Evolutionary conservation across 1,140 invertebrate species (phyloP).

Genomic region (Zaprionus nigranus): DNA sequence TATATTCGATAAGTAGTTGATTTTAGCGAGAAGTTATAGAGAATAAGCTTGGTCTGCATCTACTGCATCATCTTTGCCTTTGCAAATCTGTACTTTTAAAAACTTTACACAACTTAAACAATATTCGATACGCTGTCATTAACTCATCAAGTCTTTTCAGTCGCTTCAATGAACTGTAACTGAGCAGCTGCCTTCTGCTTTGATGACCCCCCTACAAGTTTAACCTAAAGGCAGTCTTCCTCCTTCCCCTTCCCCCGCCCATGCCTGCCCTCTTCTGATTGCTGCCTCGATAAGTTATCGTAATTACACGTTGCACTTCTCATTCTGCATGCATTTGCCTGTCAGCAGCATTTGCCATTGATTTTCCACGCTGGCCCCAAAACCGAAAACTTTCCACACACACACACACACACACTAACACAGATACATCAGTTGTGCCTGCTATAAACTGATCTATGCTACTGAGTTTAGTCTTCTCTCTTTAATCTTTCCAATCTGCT

Average conservation of each 20-base stretch:
- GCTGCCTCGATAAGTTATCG: not conserved
- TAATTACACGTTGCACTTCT: constrained; percentile 25
- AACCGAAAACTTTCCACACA: constrained; percentile 11
- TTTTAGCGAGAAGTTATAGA: not conserved
- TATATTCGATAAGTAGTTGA: not conserved
- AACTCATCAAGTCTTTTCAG: not conserved
- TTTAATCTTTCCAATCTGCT: constrained; percentile 66
- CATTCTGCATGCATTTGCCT: constrained; percentile 10
- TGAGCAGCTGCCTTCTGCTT: not conserved
- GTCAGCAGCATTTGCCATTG: constrained; percentile 38
- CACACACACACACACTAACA: not conserved
- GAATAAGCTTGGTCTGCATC: too few relatives aligned
- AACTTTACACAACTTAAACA: too few relatives aligned
- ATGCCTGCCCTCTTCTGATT: not conserved
- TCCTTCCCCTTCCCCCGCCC: not conserved
- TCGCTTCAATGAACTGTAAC: not conserved
- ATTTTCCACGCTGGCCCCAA: not conserved
- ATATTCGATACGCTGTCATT: too few relatives aligned
- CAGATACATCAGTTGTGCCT: too few relatives aligned
- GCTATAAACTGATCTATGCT: not conserved
- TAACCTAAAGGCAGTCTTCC: not conserved
- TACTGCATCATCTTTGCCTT: not conserved
- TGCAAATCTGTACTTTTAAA: too few relatives aligned
- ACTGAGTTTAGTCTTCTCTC: not conserved
- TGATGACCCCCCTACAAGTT: too few relatives aligned